A percentile compares a stretch with the other conserved stretches of the same genome.
These are phyloP conservation scores for Chiridota heheva DNA, from an alignment of 35 echinoderm and acorn worm species.

Conservation along the genomic window DNA sequence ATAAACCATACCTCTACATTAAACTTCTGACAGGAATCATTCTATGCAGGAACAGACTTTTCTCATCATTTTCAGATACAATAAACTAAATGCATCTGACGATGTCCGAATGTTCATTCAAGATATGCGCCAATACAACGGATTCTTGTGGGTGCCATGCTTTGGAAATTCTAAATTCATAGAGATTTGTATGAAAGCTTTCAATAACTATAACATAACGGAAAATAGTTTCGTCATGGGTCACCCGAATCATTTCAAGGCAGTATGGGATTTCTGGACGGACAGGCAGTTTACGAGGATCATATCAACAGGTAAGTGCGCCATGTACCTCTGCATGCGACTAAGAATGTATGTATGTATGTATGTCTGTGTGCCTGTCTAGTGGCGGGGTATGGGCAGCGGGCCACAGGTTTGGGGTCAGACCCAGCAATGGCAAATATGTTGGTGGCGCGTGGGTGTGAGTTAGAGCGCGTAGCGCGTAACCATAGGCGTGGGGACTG, in stretches of 20 bases:
- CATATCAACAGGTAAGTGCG: slow-evolving; percentile 16
- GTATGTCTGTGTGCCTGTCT: background rate
- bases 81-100: background rate
- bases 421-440: background rate
- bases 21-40: background rate
- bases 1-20: too few species aligned
- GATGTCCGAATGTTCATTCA: slow-evolving; percentile 1
- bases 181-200: slow-evolving; percentile 17
- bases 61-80: background rate
- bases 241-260: slow-evolving; percentile 28
- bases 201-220: slow-evolving; percentile 17
- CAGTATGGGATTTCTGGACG: slow-evolving; percentile 36
- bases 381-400: background rate
- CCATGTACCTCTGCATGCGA: background rate
- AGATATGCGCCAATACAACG: slow-evolving; percentile 13
- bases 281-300: slow-evolving; percentile 37
- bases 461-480: background rate
- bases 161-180: slow-evolving; percentile 13
- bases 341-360: too few species aligned
- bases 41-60: background rate
- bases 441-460: background rate
- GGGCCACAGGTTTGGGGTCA: background rate
- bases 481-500: too few species aligned
- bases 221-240: slow-evolving; percentile 30
- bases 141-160: slow-evolving; percentile 27